These are phyloP conservation scores for Chesias legatella DNA, from an alignment of 2,888 invertebrate genomes.

Conservation along the genomic window DNA sequence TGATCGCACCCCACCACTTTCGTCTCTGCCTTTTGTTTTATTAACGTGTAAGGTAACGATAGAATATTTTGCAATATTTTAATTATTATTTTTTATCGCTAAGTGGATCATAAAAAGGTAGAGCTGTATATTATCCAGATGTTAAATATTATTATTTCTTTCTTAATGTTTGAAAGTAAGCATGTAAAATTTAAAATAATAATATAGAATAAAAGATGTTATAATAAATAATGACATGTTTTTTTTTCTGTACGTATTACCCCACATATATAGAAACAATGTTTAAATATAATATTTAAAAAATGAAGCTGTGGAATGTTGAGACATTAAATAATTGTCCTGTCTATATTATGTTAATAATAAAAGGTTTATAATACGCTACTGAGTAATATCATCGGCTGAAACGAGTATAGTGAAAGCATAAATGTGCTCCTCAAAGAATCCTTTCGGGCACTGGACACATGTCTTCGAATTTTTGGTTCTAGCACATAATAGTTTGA, in stretches of 20 bases:
- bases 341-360: no score
- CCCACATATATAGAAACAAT: slow-evolving; percentile 20
- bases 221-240: slow-evolving; percentile 79
- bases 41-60: slow-evolving; percentile 59
- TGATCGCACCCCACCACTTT: slow-evolving; percentile 51
- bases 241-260: slow-evolving; percentile 61
- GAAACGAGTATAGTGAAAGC: no score
- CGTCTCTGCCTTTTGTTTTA: slow-evolving; percentile 39
- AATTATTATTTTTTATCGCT: slow-evolving; percentile 63
- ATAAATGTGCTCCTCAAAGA: no score
- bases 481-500: no score
- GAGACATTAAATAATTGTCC: no score
- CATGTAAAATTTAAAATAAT: slow-evolving; percentile 80
- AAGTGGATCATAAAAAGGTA: slow-evolving; percentile 72
- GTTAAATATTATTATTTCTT: slow-evolving; percentile 79
- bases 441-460: no score
- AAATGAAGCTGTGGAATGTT: no score
- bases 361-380: no score
- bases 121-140: slow-evolving; percentile 78
- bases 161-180: slow-evolving; percentile 79
- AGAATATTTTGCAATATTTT: slow-evolving; percentile 77
- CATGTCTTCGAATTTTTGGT: no score
- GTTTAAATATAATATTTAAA: no score
- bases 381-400: no score
- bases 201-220: slow-evolving; percentile 81